Base-by-base conservation (phyloP, 1,140 invertebrate genomes). In the Drosophila mayri region DNA sequence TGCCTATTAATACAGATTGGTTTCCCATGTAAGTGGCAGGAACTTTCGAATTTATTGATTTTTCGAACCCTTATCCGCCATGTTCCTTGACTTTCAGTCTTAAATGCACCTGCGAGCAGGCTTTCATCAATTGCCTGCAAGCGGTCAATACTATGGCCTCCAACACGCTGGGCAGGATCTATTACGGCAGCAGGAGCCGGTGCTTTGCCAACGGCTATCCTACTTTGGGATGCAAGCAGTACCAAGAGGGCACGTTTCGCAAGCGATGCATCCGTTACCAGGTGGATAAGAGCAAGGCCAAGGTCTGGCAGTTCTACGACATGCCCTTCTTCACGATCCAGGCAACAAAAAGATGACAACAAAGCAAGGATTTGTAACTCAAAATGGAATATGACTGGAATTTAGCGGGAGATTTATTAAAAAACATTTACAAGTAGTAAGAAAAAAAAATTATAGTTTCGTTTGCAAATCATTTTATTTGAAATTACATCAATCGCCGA, bases 201-300 rank as follows among this genome's bases (percentile, higher is more conserved):
- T 97, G 96, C 86, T 97, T 94, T 76, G 94, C 94, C 59, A 68
- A 94, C n/a, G 95, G 96, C 64, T 95, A 95, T 90, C 95, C 95
- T 4, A 94, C 66, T 0, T 60, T 77, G 1, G 91, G 92, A 4
- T 97, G 96, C 90, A 93, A 93, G 54, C 92, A 93, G 80, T 93
- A 91, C 68, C 82, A 85, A 50, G 79, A 54, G 35, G 81, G 83
- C 32, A 83, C 88, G 32, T 81, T 92, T 58, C 83, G 84, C 8
- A 79, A 92, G 70, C 92, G 93, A 4, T 95, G 95, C 79, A 73
- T 94, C 38, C 93, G 93, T 57, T 95, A 95, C 76, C 88, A 93
- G 65, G 91, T 94, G 54, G 93, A 95, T 72, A 92, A 93, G 58
- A 91, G 65, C 12, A 81, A 91, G 74, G 58, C 92, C 12, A 94